phyloP scores from a whole-genome alignment of 2,113 vertebrate species.

The Sphyrna mokarran region DNA sequence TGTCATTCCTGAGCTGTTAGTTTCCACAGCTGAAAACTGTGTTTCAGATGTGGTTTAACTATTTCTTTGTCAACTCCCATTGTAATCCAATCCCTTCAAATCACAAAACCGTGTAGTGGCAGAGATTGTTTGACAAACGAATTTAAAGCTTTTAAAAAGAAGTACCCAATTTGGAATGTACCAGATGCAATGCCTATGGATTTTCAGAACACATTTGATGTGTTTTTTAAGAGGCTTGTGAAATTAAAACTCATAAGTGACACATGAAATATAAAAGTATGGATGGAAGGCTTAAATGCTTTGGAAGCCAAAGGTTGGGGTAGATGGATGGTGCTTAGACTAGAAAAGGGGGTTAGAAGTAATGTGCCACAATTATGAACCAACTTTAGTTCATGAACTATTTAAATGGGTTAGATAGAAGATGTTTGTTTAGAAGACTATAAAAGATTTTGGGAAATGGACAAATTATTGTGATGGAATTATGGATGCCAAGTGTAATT shows the following conservation, averaged over 20 bases:
- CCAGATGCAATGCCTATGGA: background rate
- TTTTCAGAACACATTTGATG: background rate
- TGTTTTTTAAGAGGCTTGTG: background rate
- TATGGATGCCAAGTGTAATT: too few species aligned
- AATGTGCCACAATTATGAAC: too few species aligned
- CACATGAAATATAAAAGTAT: background rate
- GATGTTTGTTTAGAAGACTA: too few species aligned
- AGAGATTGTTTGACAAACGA: background rate
- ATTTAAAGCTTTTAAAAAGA: background rate
- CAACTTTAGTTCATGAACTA: too few species aligned
- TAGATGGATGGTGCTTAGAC: too few species aligned
- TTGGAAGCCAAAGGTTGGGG: too few species aligned
- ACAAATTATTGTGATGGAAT: too few species aligned
- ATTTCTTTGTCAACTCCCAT: background rate
- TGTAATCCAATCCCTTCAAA: background rate
- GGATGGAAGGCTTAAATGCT: background rate
- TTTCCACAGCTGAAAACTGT: background rate
- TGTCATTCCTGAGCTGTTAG: background rate
- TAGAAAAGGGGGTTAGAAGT: too few species aligned
- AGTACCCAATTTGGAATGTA: background rate
- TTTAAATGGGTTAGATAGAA: too few species aligned
- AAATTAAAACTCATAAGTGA: background rate
- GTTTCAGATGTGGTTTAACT: background rate
- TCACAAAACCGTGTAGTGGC: background rate
- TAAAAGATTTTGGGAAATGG: too few species aligned